These are phyloP conservation scores for Bovichtus variegatus DNA, from an alignment of 2,797 vertebrate species.

Conservation along the genomic window DNA sequence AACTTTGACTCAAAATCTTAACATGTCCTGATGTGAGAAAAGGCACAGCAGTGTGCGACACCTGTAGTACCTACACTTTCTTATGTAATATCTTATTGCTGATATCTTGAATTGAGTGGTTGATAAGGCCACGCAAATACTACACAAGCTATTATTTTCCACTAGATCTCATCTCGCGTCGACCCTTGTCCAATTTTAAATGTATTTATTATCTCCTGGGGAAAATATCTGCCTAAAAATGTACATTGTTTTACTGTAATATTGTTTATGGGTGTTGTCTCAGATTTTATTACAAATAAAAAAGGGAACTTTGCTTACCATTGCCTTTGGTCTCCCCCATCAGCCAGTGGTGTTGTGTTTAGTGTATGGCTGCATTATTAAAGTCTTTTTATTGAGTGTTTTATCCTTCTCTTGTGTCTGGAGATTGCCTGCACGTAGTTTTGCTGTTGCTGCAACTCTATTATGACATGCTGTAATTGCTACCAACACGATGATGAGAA, in stretches of 20 bases:
- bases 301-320: not conserved
- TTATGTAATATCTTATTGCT: not conserved
- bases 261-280: not conserved
- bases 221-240: not conserved
- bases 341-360: not conserved
- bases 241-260: not conserved
- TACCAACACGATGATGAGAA: constrained; percentile 5
- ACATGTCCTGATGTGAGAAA: not conserved
- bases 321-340: constrained; percentile 5
- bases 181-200: not conserved
- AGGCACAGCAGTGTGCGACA: not conserved
- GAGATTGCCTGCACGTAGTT: constrained; percentile 10
- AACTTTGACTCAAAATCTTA: not conserved
- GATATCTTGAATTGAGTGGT: not conserved
- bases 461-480: constrained; percentile 12
- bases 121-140: not conserved
- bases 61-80: not conserved
- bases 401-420: constrained; percentile 5
- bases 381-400: not conserved
- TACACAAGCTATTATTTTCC: not conserved
- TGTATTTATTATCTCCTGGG: not conserved
- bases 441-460: constrained; percentile 3
- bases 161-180: not conserved
- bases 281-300: not conserved
- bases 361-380: constrained; percentile 1